Base-by-base conservation (phyloP, 2,113 vertebrate species). In the Solea senegalensis region DNA sequence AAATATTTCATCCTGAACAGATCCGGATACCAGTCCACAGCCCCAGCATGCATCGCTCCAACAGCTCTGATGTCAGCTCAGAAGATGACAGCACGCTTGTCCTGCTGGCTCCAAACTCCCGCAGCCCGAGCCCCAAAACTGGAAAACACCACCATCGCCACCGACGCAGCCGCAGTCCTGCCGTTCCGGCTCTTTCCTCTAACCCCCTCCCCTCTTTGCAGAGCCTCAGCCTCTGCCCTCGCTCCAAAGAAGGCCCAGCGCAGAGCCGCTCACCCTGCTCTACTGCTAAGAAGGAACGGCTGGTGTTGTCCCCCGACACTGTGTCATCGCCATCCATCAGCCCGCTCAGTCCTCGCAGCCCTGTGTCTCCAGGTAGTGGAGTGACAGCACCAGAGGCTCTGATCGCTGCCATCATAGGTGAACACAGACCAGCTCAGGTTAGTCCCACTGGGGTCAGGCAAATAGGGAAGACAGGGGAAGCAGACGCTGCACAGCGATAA, bases 31-130 rank as follows among this genome's bases (percentile, higher is more conserved):
- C 96, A 7, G 89, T 93, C 72, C 93, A 91, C 6, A 96, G 95
- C 68, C 93, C 90, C 14, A 86, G 87, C 51, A 90, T 84, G 60
- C 94, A 89, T 54, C 89, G 87, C 61, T 94, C 95, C 0, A 95
- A 96, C 86, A 96, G 92, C 85, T 97, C 96, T 0, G 93, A 93
- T 11, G 77, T 90, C 87, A 97, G 96, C 86, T 98, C 96, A 0
- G 97, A 98, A 51, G 97, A 99, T 3, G 95, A 98, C 93, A 99
- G 98, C 93, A 99, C 96, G 0, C 86, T 99, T 68, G 96, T 96
- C 46, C 92, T 99, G 51, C 91, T 99, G 10, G 94, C 94, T 5
- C 93, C 96, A 41, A 95, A 92, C 80, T 98, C 98, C 63, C 96
- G 97, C 41, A 99, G 98, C 84, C 97, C 98, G 7, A 99, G 98